Base-by-base conservation (phyloP, 2,113 vertebrate species). In the Chunga burmeisteri region DNA sequence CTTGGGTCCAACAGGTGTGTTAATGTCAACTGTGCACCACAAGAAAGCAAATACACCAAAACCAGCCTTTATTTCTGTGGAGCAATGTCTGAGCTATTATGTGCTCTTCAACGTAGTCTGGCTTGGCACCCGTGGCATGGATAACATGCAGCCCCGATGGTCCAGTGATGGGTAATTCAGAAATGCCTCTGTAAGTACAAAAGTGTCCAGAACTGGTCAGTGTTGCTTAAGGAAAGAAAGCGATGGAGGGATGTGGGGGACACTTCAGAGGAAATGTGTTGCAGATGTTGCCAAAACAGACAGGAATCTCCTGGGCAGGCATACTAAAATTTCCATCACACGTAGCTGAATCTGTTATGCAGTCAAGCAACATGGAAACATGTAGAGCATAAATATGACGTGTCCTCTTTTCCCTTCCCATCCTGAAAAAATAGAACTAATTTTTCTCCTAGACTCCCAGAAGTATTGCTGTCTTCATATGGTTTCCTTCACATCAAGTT, bases 241-340 rank as follows among this genome's bases (percentile, higher is more conserved):
- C 0, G 0, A 36, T 26, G 25, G 23, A 79, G 27, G 0, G 0
- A 19, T 30, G 23, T 42, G 42, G 13, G 32, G 26, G 55, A 58
- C 34, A 13, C 25, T 63, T 63, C 30, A 34, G 49, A 46, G 34
- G 12, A 23, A 68, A 27, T 3, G 32, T 67, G 66, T 79, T 49
- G 27, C 32, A 49, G 11, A 2, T 11, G 3, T 55, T 73, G 47
- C 58, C 44, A 59, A 65, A 70, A 34, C 22, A 65, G 73, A 21
- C 38, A 71, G 68, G 80, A 85, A 26, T 7, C 8, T 86, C 38
- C 50, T 26, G 16, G 22, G 26, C 55, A 94, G 30, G 46, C 21
- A 1, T 65, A 21, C 36, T 74, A 18, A 68, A 47, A 40, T 72
- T 81, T 75, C 55, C n/a, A 42, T 44, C 11, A 7, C n/a, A 22